Evolutionary conservation across 2,113 vertebrate species (phyloP), one percentile per base, ranked within the genome.

Genomic region (Campylorhamphus procurvoides): DNA sequence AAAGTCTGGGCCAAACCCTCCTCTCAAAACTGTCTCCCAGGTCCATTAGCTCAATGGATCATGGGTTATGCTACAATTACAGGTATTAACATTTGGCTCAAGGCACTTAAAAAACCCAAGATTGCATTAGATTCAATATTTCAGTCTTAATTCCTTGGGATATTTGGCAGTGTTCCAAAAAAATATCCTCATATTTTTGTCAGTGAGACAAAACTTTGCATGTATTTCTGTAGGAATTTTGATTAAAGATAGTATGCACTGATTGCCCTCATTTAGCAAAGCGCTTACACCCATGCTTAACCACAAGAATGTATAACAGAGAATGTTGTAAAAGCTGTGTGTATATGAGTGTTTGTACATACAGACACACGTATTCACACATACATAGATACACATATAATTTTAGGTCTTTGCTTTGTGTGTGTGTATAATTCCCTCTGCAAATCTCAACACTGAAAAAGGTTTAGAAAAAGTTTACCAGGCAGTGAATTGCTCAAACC

Each of bases 371-470:
- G 27, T 6, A 24, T 17, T 29, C 5, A 12, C 6, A 50, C 3
- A 7, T 1, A n/a, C 1, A 14, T 6, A n/a, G 7, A n/a, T 12
- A 27, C 2, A 77, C 3, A 37, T 33, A 25, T 8, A 59, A 29
- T 53, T 55, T 33, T 68, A 68, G 6, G 7, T 39, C 9, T 67
- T 67, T 47, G 1, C 23, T 83, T 31, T 83, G 3, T 42, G 8
- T 60, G 9, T 75, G 3, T 87, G 18, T 63, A 19, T 64, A 81
- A 40, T 42, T 50, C 52, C 9, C 25, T 89, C 39, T 62, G 37
- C 25, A 80, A 55, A 85, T 35, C 29, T 85, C 52, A 82, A 11
- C 3, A 33, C 7, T 25, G 13, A 56, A 76, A 87, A 42, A n/a
- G 1, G 2, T 62, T 84, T 75, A 72, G 25, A 35, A 79, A 75